Base-by-base conservation (phyloP, 2,113 vertebrate genomes). In the Perognathus longimembris region DNA sequence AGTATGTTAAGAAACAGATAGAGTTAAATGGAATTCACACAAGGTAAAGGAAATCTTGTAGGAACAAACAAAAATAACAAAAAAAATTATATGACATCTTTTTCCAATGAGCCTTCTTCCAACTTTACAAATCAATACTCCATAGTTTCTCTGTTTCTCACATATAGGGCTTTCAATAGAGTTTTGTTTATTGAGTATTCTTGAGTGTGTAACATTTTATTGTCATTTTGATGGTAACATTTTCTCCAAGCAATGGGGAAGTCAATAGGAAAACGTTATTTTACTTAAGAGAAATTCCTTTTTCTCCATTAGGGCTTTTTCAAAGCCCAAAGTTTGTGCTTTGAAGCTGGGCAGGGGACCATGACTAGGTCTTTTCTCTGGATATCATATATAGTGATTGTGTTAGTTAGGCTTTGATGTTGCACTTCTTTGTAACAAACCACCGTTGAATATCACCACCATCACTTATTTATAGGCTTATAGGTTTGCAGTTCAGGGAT, bases 21-120 rank as follows among this genome's bases (percentile, higher is more conserved):
- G 88, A 88, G 34, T 85, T 77, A 81, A 85, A 74, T 32, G 70
- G 50, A 85, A 85, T 90, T 76, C 36, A 85, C 14, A 81, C 34
- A 76, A 82, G 26, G 9, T 92, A 85, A 78, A 69, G 32, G 50
- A 17, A 54, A 54, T 54, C 50, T 54, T 54, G 50, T 54, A 54
- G 50, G 50, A 54, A 54, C 50, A 54, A 54, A 54, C 15, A 12
- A 54, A 74, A 57, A 57, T 12, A 77, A 63, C n/a, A 87, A 94
- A 92, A 59, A 78, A 54, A 87, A 69, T 15, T 9, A 50, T 7
- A 12, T 24, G 64, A 7, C 9, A 26, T 90, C 30, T 86, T 36
- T 17, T 86, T 70, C 12, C 5, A 57, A 2, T 24, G 18, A 90
- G 8, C 8, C 38, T 63, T 73, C 61, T 92, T 5, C 21, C 6